Evolutionary conservation across 2,888 invertebrate genomes (phyloP), one percentile per base, ranked within the genome.

Genomic region (Mallateleia sp.): DNA sequence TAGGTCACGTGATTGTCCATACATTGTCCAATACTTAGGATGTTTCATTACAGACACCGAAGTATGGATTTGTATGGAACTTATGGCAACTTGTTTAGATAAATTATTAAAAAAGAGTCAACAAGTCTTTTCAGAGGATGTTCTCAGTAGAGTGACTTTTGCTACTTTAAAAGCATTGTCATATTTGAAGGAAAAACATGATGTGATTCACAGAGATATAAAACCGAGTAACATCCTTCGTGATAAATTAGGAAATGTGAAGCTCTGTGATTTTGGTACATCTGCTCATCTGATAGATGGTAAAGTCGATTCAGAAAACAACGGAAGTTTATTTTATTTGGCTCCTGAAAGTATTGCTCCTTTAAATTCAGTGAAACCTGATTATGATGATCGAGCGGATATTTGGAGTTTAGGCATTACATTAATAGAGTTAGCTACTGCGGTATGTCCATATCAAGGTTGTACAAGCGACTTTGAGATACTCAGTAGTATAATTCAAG

Each of bases 11-110:
- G 99, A 99, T 95, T 99, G 99, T 95, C 98, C 98, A 47, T 99
- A 98, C 95, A 99, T 99, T 92, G 99, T 99, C 91, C 97, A 98
- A 94, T 99, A 99, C 95, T 96, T 99, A 93, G 99, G 99, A 47
- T 99, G 99, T 96, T 99, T 99, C 95, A 99, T 99, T 74, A 99
- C 98, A 0, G 98, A 98, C 94, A 97, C 98, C 0, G 99, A 99
- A 95, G 99, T 99, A 0, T 99, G 99, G 99, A 99, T 99, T 94
- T 99, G 99, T 95, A 99, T 99, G 99, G 99, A 99, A 95, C 96
- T 99, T 90, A 99, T 99, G 99, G 97, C 99, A 15, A 99, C 99
- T 20, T 99, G 99, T 95, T 98, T 99, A 94, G 99, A 99, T 95
- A 99, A 99, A 96, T 96, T 99, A 93, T 96, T 99, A 84, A 98